Base-by-base conservation (phyloP, 2,888 invertebrate species). In the Drosophila mulleri region DNA sequence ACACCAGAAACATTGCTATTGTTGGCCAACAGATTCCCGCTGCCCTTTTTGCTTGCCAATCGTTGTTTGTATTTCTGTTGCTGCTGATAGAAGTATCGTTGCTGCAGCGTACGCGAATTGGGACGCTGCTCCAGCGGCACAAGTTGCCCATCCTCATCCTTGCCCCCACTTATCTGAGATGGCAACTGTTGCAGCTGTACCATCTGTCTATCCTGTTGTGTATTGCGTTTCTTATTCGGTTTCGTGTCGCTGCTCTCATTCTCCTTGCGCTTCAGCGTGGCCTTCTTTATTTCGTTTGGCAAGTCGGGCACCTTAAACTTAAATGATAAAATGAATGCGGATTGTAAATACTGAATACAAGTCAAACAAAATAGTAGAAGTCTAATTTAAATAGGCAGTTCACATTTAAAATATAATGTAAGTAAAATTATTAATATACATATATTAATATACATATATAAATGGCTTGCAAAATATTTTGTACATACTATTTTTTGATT, bases 271-370 rank as follows among this genome's bases (percentile, higher is more conserved):
- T 92, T 92, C 0, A 92, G 72, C 8, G 84, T 90, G 66, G 91
- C 91, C 75, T 91, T 91, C 11, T 80, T 85, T 6, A 82, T 82
- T 64, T 82, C 88, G 45, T 72, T 78, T 20, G 91, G 91, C 61
- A 91, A 84, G 67, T 91, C 91, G 7, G 91, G 91, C 45, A 91
- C 84, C 72, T 91, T 91, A 48, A 91, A 91, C 91, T 91, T 47
- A 23, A 52, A 48, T 11, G 3, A 14, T 3, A 32, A 26, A 59
- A 11, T 32, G 32, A 32, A 29, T 29, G 8, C 0, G 29, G 5
- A 29, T 29, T 7, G 7, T 29, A 7, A 32, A 32, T 32, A 32
- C 8, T 32, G 32, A 32, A 32, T 32, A 2, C 32, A 7, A 7
- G 1, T 3, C 7, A 7, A 29, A 29, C 7, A 29, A 1, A 29